phyloP scores from a whole-genome alignment of 1,140 invertebrate genomes.

The Ylistrum balloti region DNA sequence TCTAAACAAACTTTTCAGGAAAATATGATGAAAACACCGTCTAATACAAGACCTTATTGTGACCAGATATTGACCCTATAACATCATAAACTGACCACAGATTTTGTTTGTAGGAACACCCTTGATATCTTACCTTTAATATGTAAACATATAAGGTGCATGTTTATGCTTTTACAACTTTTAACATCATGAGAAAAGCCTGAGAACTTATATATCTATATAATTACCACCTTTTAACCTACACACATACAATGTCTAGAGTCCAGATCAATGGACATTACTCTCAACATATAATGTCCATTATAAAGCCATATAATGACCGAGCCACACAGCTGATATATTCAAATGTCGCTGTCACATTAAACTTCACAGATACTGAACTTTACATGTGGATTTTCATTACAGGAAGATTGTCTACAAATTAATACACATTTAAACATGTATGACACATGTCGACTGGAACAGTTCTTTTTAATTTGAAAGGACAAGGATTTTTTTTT shows the following conservation, averaged over 20 bases:
- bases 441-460: no score
- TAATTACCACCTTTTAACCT: background rate
- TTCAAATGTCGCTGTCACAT: background rate
- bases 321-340: background rate
- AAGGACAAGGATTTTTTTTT: no score
- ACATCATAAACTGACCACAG: background rate
- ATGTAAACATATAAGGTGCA: background rate
- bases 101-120: background rate
- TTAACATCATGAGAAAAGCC: background rate
- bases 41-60: no score
- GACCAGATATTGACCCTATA: background rate
- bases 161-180: slow-evolving; percentile 12
- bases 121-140: background rate
- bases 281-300: background rate
- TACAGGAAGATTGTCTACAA: no score
- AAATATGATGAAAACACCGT: no score
- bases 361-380: no score
- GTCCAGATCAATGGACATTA: background rate
- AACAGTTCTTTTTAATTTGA: no score
- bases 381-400: no score
- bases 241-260: background rate
- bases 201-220: background rate
- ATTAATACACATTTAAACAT: no score
- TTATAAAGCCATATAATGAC: background rate
- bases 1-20: no score